Percentiles rank a stretch among this genome's conserved stretches.
Conservation (phyloP, 2,888 invertebrate species). For the Cerceris rybyensis region DNA sequence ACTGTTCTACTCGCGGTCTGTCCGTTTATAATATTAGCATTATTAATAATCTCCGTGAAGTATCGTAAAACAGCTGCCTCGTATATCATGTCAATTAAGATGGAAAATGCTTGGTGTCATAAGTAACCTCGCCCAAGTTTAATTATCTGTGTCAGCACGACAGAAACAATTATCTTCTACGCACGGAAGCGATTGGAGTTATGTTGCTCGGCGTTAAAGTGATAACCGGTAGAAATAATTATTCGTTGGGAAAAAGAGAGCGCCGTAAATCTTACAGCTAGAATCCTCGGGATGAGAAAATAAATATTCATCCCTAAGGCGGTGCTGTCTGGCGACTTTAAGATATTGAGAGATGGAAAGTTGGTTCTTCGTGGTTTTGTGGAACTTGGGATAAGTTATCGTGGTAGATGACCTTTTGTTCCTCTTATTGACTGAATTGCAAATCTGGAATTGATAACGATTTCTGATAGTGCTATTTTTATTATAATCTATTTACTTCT, state of each 20-base stretch:
- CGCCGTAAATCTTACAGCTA: conserved; percentile 40
- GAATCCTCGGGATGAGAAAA: conserved; percentile 1
- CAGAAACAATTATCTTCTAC: conserved; percentile 40
- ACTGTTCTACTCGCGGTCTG: too few species aligned
- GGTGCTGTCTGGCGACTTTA: background rate
- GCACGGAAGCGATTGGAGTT: conserved; percentile 40
- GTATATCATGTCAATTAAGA: conserved; percentile 58
- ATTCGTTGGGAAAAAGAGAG: conserved; percentile 16
- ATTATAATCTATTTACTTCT: too few species aligned
- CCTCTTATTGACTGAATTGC: too few species aligned
- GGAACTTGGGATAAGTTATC: too few species aligned
- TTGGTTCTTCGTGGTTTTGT: too few species aligned
- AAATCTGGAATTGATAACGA: too few species aligned
- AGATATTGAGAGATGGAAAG: too few species aligned
- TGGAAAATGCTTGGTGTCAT: conserved; percentile 49
- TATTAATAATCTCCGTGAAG: conserved; percentile 41
- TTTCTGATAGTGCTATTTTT: too few species aligned
- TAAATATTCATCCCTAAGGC: conserved; percentile 8
- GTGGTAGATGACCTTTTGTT: too few species aligned
- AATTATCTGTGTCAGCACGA: conserved; percentile 42
- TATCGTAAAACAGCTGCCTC: conserved; percentile 34
- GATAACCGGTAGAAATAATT: conserved; percentile 58
- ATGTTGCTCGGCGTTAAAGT: conserved; percentile 48
- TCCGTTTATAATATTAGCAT: conserved; percentile 24
- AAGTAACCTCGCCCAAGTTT: conserved; percentile 34